These are phyloP conservation scores for Drosophila kohkoa DNA, from an alignment of 1,140 invertebrate genomes.

Conservation along the genomic window DNA sequence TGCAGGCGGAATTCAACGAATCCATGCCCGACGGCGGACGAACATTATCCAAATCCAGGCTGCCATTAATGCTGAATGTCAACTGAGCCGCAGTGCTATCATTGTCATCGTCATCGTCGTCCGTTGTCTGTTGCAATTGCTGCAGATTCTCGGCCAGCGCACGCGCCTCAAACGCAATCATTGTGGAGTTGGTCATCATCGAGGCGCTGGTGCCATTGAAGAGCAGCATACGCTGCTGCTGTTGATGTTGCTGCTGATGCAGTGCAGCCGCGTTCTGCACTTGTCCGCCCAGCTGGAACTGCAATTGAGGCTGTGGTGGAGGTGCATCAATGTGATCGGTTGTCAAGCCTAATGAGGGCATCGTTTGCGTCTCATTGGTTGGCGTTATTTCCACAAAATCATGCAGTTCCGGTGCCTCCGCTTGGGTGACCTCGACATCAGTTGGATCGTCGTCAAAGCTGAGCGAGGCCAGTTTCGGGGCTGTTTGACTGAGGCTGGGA, in stretches of 20 bases:
- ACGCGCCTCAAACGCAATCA: constrained; percentile 91
- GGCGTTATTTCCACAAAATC: constrained; percentile 65
- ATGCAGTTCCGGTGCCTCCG: constrained; percentile 42
- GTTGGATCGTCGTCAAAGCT: constrained; percentile 86
- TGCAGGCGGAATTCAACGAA: constrained; percentile 71
- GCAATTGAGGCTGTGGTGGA: constrained; percentile 42
- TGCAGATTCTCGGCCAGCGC: constrained; percentile 89
- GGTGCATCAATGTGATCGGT: too few species aligned
- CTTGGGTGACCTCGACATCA: constrained; percentile 62
- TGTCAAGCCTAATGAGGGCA: too few species aligned
- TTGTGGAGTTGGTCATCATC: constrained; percentile 88
- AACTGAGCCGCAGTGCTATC: constrained; percentile 75
- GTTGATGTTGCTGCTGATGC: constrained; percentile 31
- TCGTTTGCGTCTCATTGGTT: constrained; percentile 56
- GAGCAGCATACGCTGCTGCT: constrained; percentile 50
- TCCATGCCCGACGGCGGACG: constrained; percentile 92
- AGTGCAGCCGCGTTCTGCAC: constrained; percentile 64
- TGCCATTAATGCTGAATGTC: constrained; percentile 86
- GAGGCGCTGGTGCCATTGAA: constrained; percentile 73
- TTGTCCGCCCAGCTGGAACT: constrained; percentile 76
- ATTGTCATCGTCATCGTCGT: constrained; percentile 49
- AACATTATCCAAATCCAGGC: constrained; percentile 90
- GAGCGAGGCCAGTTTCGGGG: constrained; percentile 89
- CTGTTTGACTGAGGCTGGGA: constrained; percentile 91
- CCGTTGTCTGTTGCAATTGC: constrained; percentile 68